Evolutionary conservation across 2,797 vertebrate species (phyloP).

Genomic region (Zenarchopterus dispar): DNA sequence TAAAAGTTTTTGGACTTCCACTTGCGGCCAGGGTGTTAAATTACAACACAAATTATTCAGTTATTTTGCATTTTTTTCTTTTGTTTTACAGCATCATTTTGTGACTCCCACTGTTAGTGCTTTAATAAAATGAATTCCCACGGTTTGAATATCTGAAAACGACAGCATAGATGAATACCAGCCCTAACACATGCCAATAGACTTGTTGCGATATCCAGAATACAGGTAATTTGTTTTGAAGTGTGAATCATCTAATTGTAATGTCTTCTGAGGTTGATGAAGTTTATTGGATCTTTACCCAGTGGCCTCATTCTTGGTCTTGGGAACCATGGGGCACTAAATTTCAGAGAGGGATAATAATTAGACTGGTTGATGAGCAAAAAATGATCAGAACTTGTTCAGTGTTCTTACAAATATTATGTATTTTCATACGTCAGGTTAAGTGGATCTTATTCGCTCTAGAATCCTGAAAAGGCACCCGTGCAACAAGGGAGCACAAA

Average conservation of each 20-base stretch:
- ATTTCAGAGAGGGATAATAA: constrained; percentile 45
- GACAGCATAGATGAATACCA: constrained; percentile 37
- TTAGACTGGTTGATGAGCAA: constrained; percentile 17
- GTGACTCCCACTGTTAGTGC: not conserved
- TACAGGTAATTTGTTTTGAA: constrained; percentile 36
- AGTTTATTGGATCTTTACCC: constrained; percentile 63
- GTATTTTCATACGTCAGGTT: constrained; percentile 19
- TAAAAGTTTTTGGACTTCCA: no score
- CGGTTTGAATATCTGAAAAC: constrained; percentile 31
- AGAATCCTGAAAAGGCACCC: constrained; percentile 38
- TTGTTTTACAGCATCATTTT: no score
- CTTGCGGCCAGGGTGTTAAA: no score
- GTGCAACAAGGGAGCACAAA: constrained; percentile 23
- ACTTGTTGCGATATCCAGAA: constrained; percentile 8
- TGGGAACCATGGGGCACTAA: constrained; percentile 45
- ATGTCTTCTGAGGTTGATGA: constrained; percentile 50
- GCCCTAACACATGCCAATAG: constrained; percentile 10
- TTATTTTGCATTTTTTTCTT: no score
- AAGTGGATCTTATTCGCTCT: not conserved
- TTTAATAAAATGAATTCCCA: constrained; percentile 21
- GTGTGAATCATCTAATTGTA: constrained; percentile 35
- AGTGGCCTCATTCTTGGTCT: constrained; percentile 44
- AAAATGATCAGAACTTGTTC: constrained; percentile 29
- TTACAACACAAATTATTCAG: no score
- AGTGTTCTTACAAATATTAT: constrained; percentile 47